Evolutionary conservation across 2,888 invertebrate genomes (phyloP).

Genomic region (Agonopterix heracliana): DNA sequence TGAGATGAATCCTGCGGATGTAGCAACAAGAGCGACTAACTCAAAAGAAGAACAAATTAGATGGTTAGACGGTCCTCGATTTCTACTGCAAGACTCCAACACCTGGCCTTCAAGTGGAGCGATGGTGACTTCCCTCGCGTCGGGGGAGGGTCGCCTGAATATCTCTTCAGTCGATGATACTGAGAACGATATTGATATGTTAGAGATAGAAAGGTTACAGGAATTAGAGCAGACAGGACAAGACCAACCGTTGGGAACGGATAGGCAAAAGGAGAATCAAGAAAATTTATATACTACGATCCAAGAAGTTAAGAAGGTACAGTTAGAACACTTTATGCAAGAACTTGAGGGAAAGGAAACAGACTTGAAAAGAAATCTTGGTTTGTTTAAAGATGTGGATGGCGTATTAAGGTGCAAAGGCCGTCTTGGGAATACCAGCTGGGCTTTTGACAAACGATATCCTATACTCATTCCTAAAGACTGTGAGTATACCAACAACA

Average conservation of each 20-base stretch:
- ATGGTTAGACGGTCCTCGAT: neutral
- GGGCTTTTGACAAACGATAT: slow-evolving; percentile 5
- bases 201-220: too few relatives aligned
- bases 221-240: too few relatives aligned
- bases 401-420: slow-evolving; percentile 1
- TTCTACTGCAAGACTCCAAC: neutral
- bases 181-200: too few relatives aligned
- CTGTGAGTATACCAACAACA: neutral
- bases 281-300: neutral
- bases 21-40: neutral
- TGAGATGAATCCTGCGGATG: slow-evolving; percentile 2
- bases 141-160: too few relatives aligned
- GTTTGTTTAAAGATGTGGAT: neutral
- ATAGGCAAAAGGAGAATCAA: too few relatives aligned
- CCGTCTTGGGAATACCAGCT: neutral
- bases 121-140: too few relatives aligned
- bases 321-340: neutral
- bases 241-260: too few relatives aligned
- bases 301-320: neutral
- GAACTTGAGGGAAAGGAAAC: neutral
- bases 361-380: neutral
- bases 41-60: neutral
- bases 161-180: too few relatives aligned
- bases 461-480: slow-evolving; percentile 7
- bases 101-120: neutral